Evolutionary conservation across 2,113 vertebrate species (phyloP), one percentile per base, ranked within the genome.

Genomic region (Pavo muticus): DNA sequence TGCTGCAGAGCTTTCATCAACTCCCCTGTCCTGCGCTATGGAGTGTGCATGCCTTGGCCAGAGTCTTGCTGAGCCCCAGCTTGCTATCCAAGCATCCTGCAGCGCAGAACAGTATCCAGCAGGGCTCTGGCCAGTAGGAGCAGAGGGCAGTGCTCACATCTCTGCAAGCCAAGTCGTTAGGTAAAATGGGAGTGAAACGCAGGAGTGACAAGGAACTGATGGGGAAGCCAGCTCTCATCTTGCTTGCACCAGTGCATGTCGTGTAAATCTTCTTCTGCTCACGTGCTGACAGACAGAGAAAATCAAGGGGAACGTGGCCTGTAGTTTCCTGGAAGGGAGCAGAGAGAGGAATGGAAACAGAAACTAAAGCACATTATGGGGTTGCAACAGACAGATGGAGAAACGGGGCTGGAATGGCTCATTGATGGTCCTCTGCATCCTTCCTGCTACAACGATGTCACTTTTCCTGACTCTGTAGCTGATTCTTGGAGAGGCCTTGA

Each of bases 201-300:
- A 15, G 14, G n/a, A 61, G 35, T 42, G 69, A 61, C 65, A 72
- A 80, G 17, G 6, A 67, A 39, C 39, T 42, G 16, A 1, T 32
- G 37, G 50, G 61, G 60, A 86, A 30, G 20, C 21, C 32, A 60
- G n/a, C 21, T 76, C n/a, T 88, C 40, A 10, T 67, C 42, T 42
- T 63, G 29, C 52, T 87, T 2, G 1, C 15, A 8, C 8, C 45
- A 15, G 7, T 80, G 30, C 5, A 2, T 1, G 0, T 21, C 23
- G 61, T 64, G 25, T 54, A 80, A 70, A 30, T n/a, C 48, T 56
- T 75, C 17, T 39, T 19, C 39, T 74, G 42, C 30, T 85, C 13
- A 0, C 19, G 29, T 44, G 47, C 68, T 30, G 78, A 78, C 86
- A 88, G 12, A 21, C 42, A 85, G 17, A 74, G 61, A 84, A 87